These are phyloP conservation scores for Lepas anatifera DNA, from an alignment of 2,888 invertebrate genomes.

Conservation along the genomic window DNA sequence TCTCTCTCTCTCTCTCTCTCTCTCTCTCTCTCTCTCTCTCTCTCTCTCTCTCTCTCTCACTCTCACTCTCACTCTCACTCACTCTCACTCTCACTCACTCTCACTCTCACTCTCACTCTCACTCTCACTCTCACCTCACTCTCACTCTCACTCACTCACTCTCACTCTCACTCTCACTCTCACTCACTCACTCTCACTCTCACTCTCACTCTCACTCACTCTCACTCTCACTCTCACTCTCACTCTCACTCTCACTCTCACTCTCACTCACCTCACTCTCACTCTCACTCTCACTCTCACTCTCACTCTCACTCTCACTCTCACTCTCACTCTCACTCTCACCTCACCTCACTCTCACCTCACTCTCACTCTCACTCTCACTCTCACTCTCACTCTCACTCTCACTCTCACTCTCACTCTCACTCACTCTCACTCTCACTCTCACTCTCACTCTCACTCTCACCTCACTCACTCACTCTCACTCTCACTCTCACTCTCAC, in stretches of 20 bases:
- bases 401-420: not conserved
- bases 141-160: not conserved
- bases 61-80: no score
- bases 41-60: no score
- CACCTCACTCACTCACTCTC: no score
- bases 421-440: no score
- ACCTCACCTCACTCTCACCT: not conserved
- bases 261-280: not conserved
- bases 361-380: not conserved
- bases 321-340: conserved; percentile 7
- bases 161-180: not conserved
- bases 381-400: not conserved
- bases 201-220: no score
- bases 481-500: no score
- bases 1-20: no score
- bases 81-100: no score
- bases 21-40: no score
- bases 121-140: not conserved
- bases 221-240: no score
- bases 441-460: no score
- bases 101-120: no score
- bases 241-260: not conserved
- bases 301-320: not conserved
- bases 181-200: not conserved
- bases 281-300: conserved; percentile 2